Base-by-base conservation (phyloP, 2,797 vertebrate species). In the Orestias chungarensis region DNA sequence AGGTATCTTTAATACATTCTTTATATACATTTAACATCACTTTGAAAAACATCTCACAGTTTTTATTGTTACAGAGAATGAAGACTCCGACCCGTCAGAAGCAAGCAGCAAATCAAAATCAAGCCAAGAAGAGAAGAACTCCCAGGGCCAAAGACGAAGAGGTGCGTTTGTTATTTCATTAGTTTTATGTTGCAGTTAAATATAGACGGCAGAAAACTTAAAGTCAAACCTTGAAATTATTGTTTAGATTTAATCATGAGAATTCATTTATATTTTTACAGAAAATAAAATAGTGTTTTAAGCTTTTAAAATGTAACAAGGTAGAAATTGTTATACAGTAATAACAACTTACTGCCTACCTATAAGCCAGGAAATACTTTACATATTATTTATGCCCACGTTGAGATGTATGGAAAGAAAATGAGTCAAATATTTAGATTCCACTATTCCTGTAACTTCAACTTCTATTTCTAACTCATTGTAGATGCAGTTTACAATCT, bases 41-140 rank as follows among this genome's bases (percentile, higher is more conserved):
- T 5, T 47, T 4, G 46, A 65, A 44, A 69, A 38, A 44, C 9
- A 61, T 76, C 6, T 82, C 14, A 86, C 71, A 68, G 81, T 88
- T 84, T 85, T 86, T 68, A 47, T 88, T 86, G 82, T 90, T 77
- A 85, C 92, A 98, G 97, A 98, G 83, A 97, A 95, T 86, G 96
- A 97, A 75, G 93, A 93, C 44, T 95, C 95, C 0, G 91, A 95
- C 64, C 93, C 95, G 57, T 96, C 96, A 0, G 82, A 95, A 43
- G 96, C 97, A 71, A 97, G 96, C 87, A 96, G 91, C 57, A 97
- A 93, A 93, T 96, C 96, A 0, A 97, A 95, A 82, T 94, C 95
- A 47, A 94, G 93, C 80, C 94, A 94, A 0, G 96, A 98, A 68
- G 96, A 97, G 43, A 94, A 76, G 29, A 90, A 79, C 0, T 67